Base-by-base conservation (phyloP, 2,888 invertebrate species). In the Halocaridina rubra region DNA sequence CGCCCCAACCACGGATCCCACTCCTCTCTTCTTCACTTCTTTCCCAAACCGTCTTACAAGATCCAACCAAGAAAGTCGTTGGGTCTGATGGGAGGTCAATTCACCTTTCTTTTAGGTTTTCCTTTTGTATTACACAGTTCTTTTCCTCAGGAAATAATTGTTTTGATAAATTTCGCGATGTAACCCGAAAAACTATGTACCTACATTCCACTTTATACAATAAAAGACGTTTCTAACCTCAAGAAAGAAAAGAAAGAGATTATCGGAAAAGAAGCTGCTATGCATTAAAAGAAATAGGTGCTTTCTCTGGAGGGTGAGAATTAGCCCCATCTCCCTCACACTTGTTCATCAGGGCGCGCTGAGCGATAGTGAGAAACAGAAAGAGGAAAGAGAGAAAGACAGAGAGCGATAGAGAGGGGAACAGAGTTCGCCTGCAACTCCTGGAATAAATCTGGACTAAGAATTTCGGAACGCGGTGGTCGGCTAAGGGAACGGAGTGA, bases 391-490 rank as follows among this genome's bases (percentile, higher is more conserved):
- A 53, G 53, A 53, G 53, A 53, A 19, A 53, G 30, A n/a, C 8
- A 29, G 30, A 5, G 39, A 24, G 24, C 16, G 24, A 22, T 22
- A 22, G 33, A 46, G 13, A 22, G 46, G 27, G 74, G 39, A 13
- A 33, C 39, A 46, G 39, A n/a, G 39, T n/a, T n/a, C n/a, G n/a
- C n/a, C n/a, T 5, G 57, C n/a, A 57, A 16, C 16, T 59, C 22
- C 53, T 53, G 53, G 53, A 53, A 53, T 53, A 19, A 53, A 53
- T 19, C 53, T 30, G 24, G 30, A 10, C 32, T 7, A 69, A 69
- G 69, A 69, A 69, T 69, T 69, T 69, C 30, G 69, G 69, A 69
- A 69, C 10, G n/a, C 29, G 69, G 10, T 13, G 69, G n/a, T 19
- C 29, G 19, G 27, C n/a, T 13, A 27, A 3, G 39, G 39, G n/a